A percentile compares a stretch with the other conserved stretches of the same genome.
Evolutionary conservation across 2,113 vertebrate genomes (phyloP).

Genomic region (Vulpes ferrilata): DNA sequence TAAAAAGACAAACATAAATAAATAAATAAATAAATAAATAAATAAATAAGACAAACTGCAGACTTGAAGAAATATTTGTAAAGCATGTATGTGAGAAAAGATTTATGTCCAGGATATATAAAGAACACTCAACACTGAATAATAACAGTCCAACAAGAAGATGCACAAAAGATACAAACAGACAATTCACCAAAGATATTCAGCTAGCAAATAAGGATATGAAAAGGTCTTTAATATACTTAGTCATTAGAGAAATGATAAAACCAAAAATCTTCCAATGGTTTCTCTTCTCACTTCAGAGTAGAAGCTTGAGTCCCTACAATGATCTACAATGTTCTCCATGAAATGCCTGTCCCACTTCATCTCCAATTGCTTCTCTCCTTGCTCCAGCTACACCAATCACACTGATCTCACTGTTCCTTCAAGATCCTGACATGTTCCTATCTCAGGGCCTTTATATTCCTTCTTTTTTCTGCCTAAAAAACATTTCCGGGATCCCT

Average conservation of each 20-base stretch:
- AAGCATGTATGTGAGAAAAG: neutral
- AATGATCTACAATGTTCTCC: neutral
- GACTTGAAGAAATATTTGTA: neutral
- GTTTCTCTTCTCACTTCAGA: constrained; percentile 22
- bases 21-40: too few species aligned
- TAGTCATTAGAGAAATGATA: neutral
- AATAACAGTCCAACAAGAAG: too few species aligned
- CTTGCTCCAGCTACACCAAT: neutral
- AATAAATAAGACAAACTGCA: too few species aligned
- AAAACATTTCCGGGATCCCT: neutral
- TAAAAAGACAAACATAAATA: neutral
- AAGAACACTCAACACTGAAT: too few species aligned
- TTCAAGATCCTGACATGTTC: neutral
- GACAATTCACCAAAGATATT: neutral
- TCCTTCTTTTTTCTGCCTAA: neutral
- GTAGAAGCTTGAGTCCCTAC: neutral
- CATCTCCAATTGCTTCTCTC: neutral
- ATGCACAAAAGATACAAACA: too few species aligned
- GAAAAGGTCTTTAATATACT: neutral
- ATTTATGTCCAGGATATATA: neutral
- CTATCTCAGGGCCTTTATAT: neutral
- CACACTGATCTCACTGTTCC: neutral
- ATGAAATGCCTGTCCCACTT: neutral
- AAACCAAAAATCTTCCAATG: neutral
- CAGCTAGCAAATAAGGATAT: neutral